phyloP scores from a whole-genome alignment of 1,140 invertebrate species.

The Lethrus apterus region DNA sequence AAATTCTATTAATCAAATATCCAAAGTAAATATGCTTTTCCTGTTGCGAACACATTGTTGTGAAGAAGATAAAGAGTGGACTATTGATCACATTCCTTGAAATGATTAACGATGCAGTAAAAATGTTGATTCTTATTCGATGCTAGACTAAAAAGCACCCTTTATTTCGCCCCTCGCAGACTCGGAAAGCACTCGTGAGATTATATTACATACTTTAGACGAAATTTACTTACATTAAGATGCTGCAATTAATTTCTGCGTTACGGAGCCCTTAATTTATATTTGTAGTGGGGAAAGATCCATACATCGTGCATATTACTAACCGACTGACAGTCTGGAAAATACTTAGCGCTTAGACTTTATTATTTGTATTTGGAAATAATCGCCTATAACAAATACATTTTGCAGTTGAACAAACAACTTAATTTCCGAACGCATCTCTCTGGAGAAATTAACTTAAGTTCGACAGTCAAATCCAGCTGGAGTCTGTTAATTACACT shows the following conservation, averaged over 20 bases:
- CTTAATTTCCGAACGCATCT: slow-evolving; percentile 19
- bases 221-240: slow-evolving; percentile 7
- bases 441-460: slow-evolving; percentile 26
- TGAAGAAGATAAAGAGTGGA: too few species aligned
- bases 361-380: slow-evolving; percentile 22
- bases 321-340: slow-evolving; percentile 9
- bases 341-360: slow-evolving; percentile 16
- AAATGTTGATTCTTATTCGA: too few species aligned
- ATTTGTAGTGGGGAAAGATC: neutral
- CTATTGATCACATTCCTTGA: too few species aligned
- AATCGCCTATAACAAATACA: slow-evolving; percentile 23
- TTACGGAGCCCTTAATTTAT: slow-evolving; percentile 9
- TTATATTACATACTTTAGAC: slow-evolving; percentile 12
- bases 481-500: slow-evolving; percentile 24
- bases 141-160: too few species aligned
- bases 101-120: too few species aligned
- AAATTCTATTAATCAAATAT: too few species aligned
- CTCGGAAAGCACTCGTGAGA: too few species aligned
- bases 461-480: slow-evolving; percentile 24
- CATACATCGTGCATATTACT: slow-evolving; percentile 11
- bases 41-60: too few species aligned
- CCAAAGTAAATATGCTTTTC: too few species aligned
- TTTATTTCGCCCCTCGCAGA: too few species aligned
- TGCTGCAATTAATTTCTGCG: slow-evolving; percentile 11
- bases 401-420: slow-evolving; percentile 22